Evolutionary conservation across 2,113 vertebrate species (phyloP).

Genomic region (Calyptommatus sinebrachiatus): DNA sequence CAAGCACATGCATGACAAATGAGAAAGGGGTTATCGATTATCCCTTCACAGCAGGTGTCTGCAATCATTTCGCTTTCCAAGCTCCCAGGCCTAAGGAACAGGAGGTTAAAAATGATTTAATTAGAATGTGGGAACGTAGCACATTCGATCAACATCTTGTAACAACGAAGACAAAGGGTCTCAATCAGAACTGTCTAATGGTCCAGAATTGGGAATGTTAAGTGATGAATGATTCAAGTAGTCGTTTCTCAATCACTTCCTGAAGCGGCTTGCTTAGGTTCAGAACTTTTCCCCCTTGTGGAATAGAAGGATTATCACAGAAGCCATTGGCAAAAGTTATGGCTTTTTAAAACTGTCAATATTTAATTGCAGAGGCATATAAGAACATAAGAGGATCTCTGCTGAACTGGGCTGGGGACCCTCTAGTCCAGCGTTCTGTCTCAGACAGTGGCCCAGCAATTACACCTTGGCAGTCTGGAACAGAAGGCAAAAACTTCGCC

Average conservation of each 20-base stretch:
- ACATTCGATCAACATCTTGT: slow-evolving; percentile 53
- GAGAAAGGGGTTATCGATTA: slow-evolving; percentile 60
- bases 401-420: no score
- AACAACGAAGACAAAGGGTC: slow-evolving; percentile 48
- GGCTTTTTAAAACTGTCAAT: not conserved
- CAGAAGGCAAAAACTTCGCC: no score
- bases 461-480: no score
- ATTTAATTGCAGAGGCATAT: slow-evolving; percentile 12
- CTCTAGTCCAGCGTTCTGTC: no score
- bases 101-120: slow-evolving; percentile 68
- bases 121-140: slow-evolving; percentile 55
- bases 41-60: slow-evolving; percentile 46
- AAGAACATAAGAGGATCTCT: no score
- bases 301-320: not conserved
- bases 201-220: slow-evolving; percentile 16
- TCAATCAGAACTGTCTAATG: slow-evolving; percentile 27
- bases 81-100: slow-evolving; percentile 46
- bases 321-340: not conserved
- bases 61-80: slow-evolving; percentile 63
- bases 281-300: not conserved
- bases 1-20: slow-evolving; percentile 32
- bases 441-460: no score
- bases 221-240: slow-evolving; percentile 16
- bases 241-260: slow-evolving; percentile 24
- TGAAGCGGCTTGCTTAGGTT: not conserved